Evolutionary conservation across 2,113 vertebrate species (phyloP).

Genomic region (Bungarus multicinctus): DNA sequence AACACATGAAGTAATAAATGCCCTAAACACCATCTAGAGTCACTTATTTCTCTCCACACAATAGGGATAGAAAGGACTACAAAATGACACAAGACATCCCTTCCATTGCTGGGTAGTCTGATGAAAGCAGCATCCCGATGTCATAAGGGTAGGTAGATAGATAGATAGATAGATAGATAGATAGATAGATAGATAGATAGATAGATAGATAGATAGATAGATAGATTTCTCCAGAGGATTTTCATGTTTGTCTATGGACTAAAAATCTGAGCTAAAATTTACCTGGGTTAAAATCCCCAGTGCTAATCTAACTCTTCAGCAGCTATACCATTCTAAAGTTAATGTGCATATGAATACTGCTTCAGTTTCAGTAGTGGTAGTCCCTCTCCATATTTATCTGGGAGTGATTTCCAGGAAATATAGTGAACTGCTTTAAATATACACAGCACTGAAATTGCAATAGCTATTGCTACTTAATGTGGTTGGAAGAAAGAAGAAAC

Average conservation of each 20-base stretch:
- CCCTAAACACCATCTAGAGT: neutral
- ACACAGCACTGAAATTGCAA: neutral
- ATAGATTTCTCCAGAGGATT: neutral
- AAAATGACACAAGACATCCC: neutral
- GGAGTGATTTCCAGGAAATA: neutral
- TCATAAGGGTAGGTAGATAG: neutral
- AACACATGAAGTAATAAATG: neutral
- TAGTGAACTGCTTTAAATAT: neutral
- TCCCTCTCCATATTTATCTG: neutral
- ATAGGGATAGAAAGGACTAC: neutral
- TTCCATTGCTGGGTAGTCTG: neutral
- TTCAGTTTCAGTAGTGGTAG: neutral
- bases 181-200: too few relatives aligned
- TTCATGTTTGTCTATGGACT: neutral
- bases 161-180: too few relatives aligned
- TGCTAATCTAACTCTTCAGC: neutral
- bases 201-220: neutral
- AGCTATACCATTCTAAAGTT: neutral
- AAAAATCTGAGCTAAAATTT: neutral
- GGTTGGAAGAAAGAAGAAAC: neutral
- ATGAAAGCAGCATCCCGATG: neutral
- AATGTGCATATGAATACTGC: too few relatives aligned
- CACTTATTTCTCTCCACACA: neutral
- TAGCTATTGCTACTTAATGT: neutral
- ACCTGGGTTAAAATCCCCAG: neutral